Base-by-base conservation (phyloP, 2,797 vertebrate genomes). In the Novumbra hubbsi region DNA sequence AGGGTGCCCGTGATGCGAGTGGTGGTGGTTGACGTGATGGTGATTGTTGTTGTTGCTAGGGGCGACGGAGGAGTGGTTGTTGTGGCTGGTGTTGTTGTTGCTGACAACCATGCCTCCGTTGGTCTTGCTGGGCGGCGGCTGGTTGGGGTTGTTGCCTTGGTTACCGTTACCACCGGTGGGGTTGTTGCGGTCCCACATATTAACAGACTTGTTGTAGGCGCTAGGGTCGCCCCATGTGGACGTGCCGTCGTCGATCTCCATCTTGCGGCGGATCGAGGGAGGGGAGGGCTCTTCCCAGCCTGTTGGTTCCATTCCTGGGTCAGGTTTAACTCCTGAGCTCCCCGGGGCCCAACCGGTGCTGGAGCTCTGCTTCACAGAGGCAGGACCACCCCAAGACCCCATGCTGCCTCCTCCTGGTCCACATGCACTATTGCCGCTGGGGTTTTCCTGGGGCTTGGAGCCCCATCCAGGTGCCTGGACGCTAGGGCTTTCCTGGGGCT, bases 231-330 rank as follows among this genome's bases (percentile, higher is more conserved):
- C 98, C 98, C 98, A 99, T 77, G 97, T 97, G 7, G 97, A 94
- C 66, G 98, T 99, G 75, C 98, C 98, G 63, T 99, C 98, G 73
- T 99, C 98, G 27, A 99, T 98, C 90, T 98, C 97, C 95, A 98
- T 98, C 73, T 99, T 99, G 11, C 97, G 96, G 76, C 96, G 93
- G 71, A 98, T 95, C 60, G 98, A 98, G 72, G 98, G 96, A 0
- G 97, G 97, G 76, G 96, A 98, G 0, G 97, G 97, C 73, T 98
- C 97, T 89, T 98, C 96, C 98, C 98, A 99, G 77, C 96, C 96
- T 0, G 94, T 94, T 5, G 96, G 86, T 64, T 97, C 86, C 87
- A 21, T 86, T 8, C 48, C 91, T 76, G 83, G 92, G 70, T 57
- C 55, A 1, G 89, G 83, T 92, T 91, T 75, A 84, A 86, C 71